Evolutionary conservation across 2,113 vertebrate species (phyloP), one percentile per base, ranked within the genome.

Genomic region (Pluvianellus socialis): DNA sequence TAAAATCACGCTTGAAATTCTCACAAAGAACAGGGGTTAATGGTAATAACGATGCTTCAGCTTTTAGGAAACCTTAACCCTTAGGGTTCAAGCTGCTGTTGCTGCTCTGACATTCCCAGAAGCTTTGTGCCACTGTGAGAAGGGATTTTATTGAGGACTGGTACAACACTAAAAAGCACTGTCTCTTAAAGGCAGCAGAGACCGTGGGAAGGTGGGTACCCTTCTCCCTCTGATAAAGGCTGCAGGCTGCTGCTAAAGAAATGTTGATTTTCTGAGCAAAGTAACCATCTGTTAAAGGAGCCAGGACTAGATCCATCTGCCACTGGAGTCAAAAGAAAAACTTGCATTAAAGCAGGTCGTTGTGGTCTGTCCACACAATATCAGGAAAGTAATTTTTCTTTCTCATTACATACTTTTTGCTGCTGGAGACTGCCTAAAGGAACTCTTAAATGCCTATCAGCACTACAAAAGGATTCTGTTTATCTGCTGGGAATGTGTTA

Each of bases 311-410:
- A 67, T 79, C 77, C 45, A 24, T 38, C 40, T 68, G 79, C 30
- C 28, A 8, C 49, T 11, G 53, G 67, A 75, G 42, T 50, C 52
- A 55, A 74, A 65, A 76, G 59, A 86, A 86, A 75, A 85, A 38
- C 56, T 75, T 0, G 0, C 32, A 18, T 76, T 88, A 79, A 81
- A 72, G 61, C 47, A 85, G 71, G 30, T 63, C 22, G 1, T 84
- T 42, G 59, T 52, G 44, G 58, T 71, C 30, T 76, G 52, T 63
- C 47, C 58, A 58, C 2, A 4, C 14, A 38, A 26, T 53, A 55
- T 18, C 53, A 63, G 30, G 38, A 81, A 91, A 86, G 79, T 21
- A 52, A 88, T 80, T 91, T 94, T 94, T 92, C 67, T 88, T 92
- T 95, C 86, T 94, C 82, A 59, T 94, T 86, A 38, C 40, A 7